phyloP scores from a whole-genome alignment of 92 coral and sea anemone species.

The Porites rus region DNA sequence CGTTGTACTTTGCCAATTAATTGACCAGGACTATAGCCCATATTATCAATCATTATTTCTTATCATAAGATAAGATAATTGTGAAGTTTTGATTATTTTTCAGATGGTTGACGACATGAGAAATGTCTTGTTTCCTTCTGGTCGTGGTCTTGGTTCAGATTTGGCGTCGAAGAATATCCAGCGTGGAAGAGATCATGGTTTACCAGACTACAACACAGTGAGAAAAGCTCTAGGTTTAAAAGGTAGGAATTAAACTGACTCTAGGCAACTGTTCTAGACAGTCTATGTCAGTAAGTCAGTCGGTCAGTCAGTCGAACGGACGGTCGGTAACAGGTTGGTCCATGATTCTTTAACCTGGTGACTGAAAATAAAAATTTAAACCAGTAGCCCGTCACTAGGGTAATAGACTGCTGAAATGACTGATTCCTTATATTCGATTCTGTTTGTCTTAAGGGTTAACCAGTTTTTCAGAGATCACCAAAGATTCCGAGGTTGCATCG shows the following conservation, averaged over 20 bases:
- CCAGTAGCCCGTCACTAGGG: too few species aligned
- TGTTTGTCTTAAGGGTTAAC: conserved; percentile 4
- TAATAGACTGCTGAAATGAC: too few species aligned
- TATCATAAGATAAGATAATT: background rate
- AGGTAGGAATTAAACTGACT: conserved; percentile 21
- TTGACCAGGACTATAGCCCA: too few species aligned
- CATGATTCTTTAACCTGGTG: too few species aligned
- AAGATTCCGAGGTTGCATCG: conserved; percentile 51
- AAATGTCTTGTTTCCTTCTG: conserved; percentile 86
- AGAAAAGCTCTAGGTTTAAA: conserved; percentile 63
- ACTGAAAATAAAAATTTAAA: too few species aligned
- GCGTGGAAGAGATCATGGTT: conserved; percentile 61
- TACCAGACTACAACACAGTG: conserved; percentile 87
- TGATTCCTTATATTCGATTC: too few species aligned
- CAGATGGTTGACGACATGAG: conserved; percentile 92
- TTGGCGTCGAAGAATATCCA: conserved; percentile 81
- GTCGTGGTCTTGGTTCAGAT: conserved; percentile 82
- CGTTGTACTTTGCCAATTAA: too few species aligned
- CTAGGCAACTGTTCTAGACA: background rate
- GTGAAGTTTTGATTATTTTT: background rate
- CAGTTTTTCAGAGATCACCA: conserved; percentile 66
- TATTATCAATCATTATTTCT: too few species aligned
- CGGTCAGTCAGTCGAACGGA: background rate
- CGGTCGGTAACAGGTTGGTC: background rate
- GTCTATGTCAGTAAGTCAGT: background rate